Evolutionary conservation across 2,113 vertebrate species (phyloP), one percentile per base, ranked within the genome.

Genomic region (Chamaea fasciata): DNA sequence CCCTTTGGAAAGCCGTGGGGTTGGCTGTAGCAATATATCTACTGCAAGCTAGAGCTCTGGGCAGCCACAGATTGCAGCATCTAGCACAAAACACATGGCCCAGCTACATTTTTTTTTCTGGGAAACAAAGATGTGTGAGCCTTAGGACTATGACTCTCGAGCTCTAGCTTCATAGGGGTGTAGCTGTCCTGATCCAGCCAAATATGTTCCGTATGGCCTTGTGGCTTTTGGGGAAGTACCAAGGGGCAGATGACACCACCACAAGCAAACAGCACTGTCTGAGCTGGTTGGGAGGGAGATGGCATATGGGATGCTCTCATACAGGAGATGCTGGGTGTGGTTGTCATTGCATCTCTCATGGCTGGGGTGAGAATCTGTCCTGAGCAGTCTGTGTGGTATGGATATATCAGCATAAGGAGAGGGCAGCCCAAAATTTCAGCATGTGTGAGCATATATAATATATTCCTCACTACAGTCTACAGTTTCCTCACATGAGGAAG

Each of bases 191-290:
- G 41, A 80, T 53, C 71, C 33, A 90, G 23, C 35, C 82, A 71
- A 87, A 75, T 42, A 31, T 8, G 20, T 53, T 75, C 35, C 47
- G 27, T 3, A 2, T 63, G 64, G 41, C 56, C 60, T 84, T 75
- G 35, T 71, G 77, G 75, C 56, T 82, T 94, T 90, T 85, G 23
- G 62, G 47, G 23, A 82, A 59, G 56, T 39, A 92, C 47, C 41
- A 79, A 85, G 44, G 33, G 62, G 30, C 47, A 88, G 67, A 60
- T 85, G 67, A 92, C 62, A 83, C n/a, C 0, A 7, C 26, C 21
- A 42, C 0, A 0, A 70, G 60, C 64, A 78, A 42, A 63, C 2
- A 87, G 42, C 1, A 0, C 47, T 35, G 10, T 62, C 47, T 85
- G 49, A 71, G 13, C 28, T 87, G 62, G 4, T 8, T 79, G 64